Evolutionary conservation across 2,888 invertebrate species (phyloP).

Genomic region (Melolontha melolontha): DNA sequence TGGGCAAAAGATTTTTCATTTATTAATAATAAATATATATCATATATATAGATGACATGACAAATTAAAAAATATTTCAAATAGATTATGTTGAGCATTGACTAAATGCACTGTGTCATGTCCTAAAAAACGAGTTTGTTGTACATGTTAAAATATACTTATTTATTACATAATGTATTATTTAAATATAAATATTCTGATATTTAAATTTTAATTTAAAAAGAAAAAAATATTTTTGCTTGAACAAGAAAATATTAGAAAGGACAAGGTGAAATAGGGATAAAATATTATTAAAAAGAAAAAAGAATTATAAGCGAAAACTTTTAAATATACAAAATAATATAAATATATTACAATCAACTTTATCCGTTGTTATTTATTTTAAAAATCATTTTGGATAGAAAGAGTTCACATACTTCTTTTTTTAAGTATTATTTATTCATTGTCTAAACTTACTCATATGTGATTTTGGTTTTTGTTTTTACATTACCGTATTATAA

Average conservation of each 20-base stretch:
- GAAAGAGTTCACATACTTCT: neutral
- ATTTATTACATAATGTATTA: conserved; percentile 57
- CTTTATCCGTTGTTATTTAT: neutral
- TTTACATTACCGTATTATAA: conserved; percentile 65
- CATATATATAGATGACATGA: conserved; percentile 59
- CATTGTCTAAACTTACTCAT: conserved; percentile 64
- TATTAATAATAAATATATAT: conserved; percentile 56
- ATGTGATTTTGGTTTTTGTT: conserved; percentile 52
- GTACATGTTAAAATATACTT: conserved; percentile 44
- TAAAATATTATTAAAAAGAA: conserved; percentile 47
- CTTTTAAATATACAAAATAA: conserved; percentile 61
- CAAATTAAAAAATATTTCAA: conserved; percentile 54
- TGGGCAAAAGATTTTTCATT: conserved; percentile 49
- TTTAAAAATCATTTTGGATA: conserved; percentile 1
- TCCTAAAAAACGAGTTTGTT: conserved; percentile 31
- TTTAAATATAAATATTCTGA: conserved; percentile 53
- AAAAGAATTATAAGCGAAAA: conserved; percentile 56
- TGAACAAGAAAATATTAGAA: conserved; percentile 11
- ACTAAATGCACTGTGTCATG: conserved; percentile 44
- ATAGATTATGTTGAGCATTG: conserved; percentile 61
- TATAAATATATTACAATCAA: conserved; percentile 55
- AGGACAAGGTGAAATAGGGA: conserved; percentile 54
- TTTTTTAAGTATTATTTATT: conserved; percentile 52
- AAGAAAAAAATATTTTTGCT: conserved; percentile 5
- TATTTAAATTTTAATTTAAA: conserved; percentile 46